phyloP scores from a whole-genome alignment of 2,888 invertebrate genomes.

The Acleris cristana region DNA sequence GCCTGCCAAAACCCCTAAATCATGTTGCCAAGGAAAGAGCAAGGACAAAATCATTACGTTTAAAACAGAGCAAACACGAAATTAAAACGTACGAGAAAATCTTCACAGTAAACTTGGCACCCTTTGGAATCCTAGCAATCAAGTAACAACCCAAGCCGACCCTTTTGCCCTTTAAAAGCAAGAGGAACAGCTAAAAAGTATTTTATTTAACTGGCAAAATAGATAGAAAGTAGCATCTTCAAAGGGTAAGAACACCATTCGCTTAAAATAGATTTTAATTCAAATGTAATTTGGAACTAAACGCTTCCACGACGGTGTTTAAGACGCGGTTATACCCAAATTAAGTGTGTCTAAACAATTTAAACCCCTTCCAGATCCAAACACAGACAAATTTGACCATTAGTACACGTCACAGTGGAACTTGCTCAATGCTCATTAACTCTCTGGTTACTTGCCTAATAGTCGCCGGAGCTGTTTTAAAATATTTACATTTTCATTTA shows the following conservation, averaged over 20 bases:
- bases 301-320: slow-evolving; percentile 12
- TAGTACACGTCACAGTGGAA: slow-evolving; percentile 38
- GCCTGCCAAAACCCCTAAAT: too few relatives aligned
- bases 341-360: slow-evolving; percentile 32
- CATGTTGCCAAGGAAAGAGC: too few relatives aligned
- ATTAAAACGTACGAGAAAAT: slow-evolving; percentile 8
- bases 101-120: not conserved
- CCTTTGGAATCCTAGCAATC: slow-evolving; percentile 4
- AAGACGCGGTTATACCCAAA: slow-evolving; percentile 26
- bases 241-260: slow-evolving; percentile 12
- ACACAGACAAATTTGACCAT: slow-evolving; percentile 42
- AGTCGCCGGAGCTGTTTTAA: too few relatives aligned
- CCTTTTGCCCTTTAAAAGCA: too few relatives aligned
- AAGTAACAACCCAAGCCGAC: not conserved
- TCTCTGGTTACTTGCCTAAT: too few relatives aligned
- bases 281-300: slow-evolving; percentile 9
- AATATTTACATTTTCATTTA: too few relatives aligned
- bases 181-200: too few relatives aligned
- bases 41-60: too few relatives aligned
- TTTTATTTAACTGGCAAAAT: too few relatives aligned
- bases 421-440: slow-evolving; percentile 1
- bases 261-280: slow-evolving; percentile 30
- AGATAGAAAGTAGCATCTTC: slow-evolving; percentile 5
- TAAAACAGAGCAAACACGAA: not conserved
- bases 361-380: slow-evolving; percentile 37